Percentiles rank a stretch among this genome's conserved stretches.
Conservation (phyloP, 1,140 invertebrate genomes). For the Gerris buenoi region DNA sequence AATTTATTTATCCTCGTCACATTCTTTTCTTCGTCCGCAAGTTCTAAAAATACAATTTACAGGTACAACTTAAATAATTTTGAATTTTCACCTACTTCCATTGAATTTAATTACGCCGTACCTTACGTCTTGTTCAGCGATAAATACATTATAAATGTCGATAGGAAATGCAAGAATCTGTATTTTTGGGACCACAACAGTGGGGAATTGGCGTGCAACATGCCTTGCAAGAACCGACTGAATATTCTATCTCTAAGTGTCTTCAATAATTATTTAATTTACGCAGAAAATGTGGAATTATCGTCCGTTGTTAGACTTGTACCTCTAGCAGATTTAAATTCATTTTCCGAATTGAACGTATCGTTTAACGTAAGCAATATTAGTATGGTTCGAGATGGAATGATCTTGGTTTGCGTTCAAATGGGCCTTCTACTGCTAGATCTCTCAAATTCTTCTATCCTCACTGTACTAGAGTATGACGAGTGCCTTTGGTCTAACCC, state of each 20-base stretch:
- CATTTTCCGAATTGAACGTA: neutral
- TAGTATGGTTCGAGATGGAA: conserved; percentile 2
- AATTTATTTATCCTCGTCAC: neutral
- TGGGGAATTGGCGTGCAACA: neutral
- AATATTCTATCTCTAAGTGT: neutral
- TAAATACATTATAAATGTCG: conserved; percentile 8
- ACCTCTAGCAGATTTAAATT: neutral
- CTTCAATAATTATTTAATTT: neutral
- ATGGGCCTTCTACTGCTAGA: conserved; percentile 5
- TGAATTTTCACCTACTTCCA: conserved; percentile 3
- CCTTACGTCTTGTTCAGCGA: conserved; percentile 8
- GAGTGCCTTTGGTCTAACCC: conserved; percentile 10
- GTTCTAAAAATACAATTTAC: conserved; percentile 4
- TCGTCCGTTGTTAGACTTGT: neutral
- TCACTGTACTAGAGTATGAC: neutral
- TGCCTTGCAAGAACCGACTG: conserved; percentile 4
- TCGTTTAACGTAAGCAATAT: conserved; percentile 6
- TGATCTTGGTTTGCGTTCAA: conserved; percentile 7
- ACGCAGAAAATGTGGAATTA: conserved; percentile 5
- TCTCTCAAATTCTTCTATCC: neutral
- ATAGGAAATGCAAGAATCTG: neutral
- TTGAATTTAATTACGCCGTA: conserved; percentile 7
- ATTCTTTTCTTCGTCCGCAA: neutral
- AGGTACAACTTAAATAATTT: conserved; percentile 10
- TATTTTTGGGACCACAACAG: conserved; percentile 3